These are phyloP conservation scores for Polymixis lichenea DNA, from an alignment of 2,888 invertebrate species.

Conservation along the genomic window DNA sequence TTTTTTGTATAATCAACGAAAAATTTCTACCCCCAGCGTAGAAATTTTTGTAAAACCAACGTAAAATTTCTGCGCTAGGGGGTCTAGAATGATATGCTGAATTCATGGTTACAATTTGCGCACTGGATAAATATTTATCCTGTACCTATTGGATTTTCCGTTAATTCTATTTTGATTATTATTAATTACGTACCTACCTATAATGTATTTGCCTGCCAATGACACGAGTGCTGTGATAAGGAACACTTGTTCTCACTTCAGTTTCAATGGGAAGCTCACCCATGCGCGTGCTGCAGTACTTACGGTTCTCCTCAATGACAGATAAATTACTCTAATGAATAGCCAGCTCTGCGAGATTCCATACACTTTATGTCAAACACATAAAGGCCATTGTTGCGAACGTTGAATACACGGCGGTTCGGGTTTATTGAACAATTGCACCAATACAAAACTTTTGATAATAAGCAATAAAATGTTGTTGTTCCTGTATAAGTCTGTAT, in stretches of 20 bases:
- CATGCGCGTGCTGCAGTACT: neutral
- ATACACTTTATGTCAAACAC: neutral
- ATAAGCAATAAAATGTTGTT: conserved; percentile 8
- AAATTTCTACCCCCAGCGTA: no score
- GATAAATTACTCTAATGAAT: conserved; percentile 21
- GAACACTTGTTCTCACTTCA: conserved; percentile 14
- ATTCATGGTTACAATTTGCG: no score
- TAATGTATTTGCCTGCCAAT: conserved; percentile 1
- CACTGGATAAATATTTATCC: no score
- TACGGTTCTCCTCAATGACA: conserved; percentile 3
- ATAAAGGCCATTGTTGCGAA: conserved; percentile 5
- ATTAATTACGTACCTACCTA: neutral
- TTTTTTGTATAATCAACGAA: no score
- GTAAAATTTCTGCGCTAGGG: no score
- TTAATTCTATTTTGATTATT: neutral
- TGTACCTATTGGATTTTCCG: neutral
- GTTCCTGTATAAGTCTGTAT: no score
- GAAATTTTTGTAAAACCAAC: no score
- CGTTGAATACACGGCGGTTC: neutral
- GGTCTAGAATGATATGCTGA: no score
- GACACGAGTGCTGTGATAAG: conserved; percentile 10
- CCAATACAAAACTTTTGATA: neutral
- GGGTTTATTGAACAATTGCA: conserved; percentile 18
- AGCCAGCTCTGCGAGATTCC: conserved; percentile 4
- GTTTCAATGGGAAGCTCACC: conserved; percentile 3